These are phyloP conservation scores for Caenorhabditis doughertyi DNA, from an alignment of 2,888 invertebrate genomes.

Conservation along the genomic window DNA sequence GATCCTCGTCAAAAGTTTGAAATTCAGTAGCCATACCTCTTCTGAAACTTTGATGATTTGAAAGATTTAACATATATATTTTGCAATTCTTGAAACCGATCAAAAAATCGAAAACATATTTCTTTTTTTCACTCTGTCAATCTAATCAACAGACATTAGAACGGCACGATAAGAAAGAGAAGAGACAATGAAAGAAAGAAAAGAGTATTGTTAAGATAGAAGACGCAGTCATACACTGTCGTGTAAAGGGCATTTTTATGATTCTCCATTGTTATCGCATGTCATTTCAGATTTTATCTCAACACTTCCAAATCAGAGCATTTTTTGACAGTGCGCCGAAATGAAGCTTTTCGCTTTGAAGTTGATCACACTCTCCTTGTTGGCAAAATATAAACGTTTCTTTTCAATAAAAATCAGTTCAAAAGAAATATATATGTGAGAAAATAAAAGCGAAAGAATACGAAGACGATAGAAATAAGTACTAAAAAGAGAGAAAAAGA, in stretches of 20 bases:
- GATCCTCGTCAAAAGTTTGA: slow-evolving; percentile 33
- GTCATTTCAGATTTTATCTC: slow-evolving; percentile 11
- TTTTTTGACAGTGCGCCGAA: slow-evolving; percentile 7
- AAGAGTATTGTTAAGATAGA: neutral
- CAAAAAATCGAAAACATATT: slow-evolving; percentile 51
- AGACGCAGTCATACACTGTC: slow-evolving; percentile 11
- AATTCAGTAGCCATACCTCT: slow-evolving; percentile 4
- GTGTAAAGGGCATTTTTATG: slow-evolving; percentile 49
- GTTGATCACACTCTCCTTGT: neutral
- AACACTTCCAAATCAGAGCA: neutral
- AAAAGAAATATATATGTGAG: neutral
- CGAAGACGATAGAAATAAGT: neutral
- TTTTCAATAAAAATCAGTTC: neutral
- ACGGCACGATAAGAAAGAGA: slow-evolving; percentile 47
- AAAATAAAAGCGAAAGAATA: slow-evolving; percentile 6
- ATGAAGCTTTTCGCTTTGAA: neutral
- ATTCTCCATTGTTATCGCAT: slow-evolving; percentile 39
- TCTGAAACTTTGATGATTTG: slow-evolving; percentile 13
- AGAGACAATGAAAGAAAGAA: neutral
- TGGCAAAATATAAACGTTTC: neutral
- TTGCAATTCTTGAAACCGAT: slow-evolving; percentile 27
- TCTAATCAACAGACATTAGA: slow-evolving; percentile 47
- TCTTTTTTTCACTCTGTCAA: slow-evolving; percentile 9
- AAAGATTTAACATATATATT: neutral
- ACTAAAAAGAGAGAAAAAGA: neutral